A percentile compares a stretch with the other conserved stretches of the same genome.
These are phyloP conservation scores for Corbicula japonica DNA, from an alignment of 2,888 invertebrate species.

Conservation along the genomic window DNA sequence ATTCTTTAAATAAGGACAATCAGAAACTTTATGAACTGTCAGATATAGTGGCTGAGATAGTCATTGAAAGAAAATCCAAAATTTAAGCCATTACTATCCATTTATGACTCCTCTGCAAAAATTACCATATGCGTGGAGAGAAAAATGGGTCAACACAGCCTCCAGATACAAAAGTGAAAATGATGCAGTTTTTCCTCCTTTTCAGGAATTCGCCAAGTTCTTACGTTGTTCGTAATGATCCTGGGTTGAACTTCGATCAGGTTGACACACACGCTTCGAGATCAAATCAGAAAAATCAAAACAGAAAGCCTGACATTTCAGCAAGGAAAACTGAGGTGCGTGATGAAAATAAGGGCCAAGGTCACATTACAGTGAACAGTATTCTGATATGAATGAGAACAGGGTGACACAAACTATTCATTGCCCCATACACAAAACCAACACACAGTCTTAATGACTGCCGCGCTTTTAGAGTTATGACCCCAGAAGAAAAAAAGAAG, in stretches of 20 bases:
- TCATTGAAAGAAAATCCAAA: not conserved
- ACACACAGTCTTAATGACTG: slow-evolving; percentile 29
- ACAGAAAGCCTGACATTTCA: not conserved
- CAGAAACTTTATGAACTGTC: slow-evolving; percentile 21
- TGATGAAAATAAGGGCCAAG: slow-evolving; percentile 8
- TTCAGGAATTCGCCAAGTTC: slow-evolving; percentile 7
- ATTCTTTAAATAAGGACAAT: slow-evolving; percentile 12
- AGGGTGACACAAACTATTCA: slow-evolving; percentile 8
- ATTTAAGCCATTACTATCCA: not conserved
- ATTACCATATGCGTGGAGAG: slow-evolving; percentile 1
- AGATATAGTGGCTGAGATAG: slow-evolving; percentile 19
- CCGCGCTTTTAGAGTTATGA: slow-evolving; percentile 11
- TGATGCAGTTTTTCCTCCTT: slow-evolving; percentile 23
- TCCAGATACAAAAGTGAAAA: slow-evolving; percentile 11
- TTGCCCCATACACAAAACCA: slow-evolving; percentile 33
- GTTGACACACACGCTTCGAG: slow-evolving; percentile 9
- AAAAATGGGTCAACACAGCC: slow-evolving; percentile 15
- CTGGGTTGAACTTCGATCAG: slow-evolving; percentile 10
- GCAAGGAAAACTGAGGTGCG: slow-evolving; percentile 28
- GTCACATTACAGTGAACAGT: slow-evolving; percentile 9
- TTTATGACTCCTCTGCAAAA: slow-evolving; percentile 23
- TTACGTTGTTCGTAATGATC: slow-evolving; percentile 23
- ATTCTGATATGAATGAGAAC: slow-evolving; percentile 7
- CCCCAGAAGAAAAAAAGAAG: slow-evolving; percentile 14
- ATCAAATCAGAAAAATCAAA: not conserved